Conservation (phyloP, 2,113 vertebrate species). For the Laterallus jamaicensis region DNA sequence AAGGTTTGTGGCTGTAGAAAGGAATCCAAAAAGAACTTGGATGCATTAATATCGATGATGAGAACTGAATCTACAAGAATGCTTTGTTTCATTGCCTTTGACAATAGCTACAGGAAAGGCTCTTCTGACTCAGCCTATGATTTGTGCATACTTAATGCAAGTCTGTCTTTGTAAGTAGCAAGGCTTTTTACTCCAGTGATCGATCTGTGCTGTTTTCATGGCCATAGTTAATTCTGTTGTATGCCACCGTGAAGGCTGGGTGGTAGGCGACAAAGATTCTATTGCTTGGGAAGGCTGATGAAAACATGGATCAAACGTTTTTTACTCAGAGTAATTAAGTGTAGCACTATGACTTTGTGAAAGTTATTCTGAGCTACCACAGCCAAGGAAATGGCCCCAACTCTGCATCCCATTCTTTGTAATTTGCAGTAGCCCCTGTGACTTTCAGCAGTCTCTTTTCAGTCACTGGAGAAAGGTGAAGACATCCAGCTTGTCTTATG, state of each 20-base stretch:
- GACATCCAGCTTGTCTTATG: not conserved
- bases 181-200: constrained; percentile 35
- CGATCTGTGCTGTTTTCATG: constrained; percentile 22
- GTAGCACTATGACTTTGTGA: constrained; percentile 13
- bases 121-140: constrained; percentile 27
- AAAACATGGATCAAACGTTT: not conserved
- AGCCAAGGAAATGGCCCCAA: not conserved
- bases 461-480: not conserved
- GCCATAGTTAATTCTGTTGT: constrained; percentile 19
- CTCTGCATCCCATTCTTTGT: not conserved
- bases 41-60: not conserved
- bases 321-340: constrained; percentile 21
- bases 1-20: not conserved
- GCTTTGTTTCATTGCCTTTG: constrained; percentile 11
- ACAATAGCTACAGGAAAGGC: not conserved
- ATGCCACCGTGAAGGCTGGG: not conserved
- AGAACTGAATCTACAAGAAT: not conserved
- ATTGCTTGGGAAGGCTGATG: constrained; percentile 18
- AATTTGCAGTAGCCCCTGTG: not conserved
- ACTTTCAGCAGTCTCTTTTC: not conserved
- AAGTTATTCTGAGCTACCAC: constrained; percentile 3
- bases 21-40: not conserved
- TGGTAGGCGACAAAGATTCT: not conserved
- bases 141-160: constrained; percentile 46
- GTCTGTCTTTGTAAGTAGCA: constrained; percentile 29